phyloP scores from a whole-genome alignment of 2,888 invertebrate genomes.

The Drosophila limbata region DNA sequence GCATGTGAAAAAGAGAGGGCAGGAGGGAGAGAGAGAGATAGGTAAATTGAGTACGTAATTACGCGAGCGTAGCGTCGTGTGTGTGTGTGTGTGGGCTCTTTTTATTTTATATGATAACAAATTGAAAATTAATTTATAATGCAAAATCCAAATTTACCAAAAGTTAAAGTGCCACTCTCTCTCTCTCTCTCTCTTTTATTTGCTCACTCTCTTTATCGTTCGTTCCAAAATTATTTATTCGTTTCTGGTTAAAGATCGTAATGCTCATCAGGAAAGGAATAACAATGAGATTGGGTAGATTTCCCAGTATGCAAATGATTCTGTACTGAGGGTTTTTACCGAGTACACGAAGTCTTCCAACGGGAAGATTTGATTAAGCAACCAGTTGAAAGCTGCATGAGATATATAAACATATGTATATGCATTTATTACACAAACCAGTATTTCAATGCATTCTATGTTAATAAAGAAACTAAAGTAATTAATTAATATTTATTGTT shows the following conservation, averaged over 20 bases:
- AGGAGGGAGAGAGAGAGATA: slow-evolving; percentile 6
- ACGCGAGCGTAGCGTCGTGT: slow-evolving; percentile 5
- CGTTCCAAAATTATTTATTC: not conserved
- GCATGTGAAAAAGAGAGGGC: slow-evolving; percentile 15
- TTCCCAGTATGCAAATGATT: slow-evolving; percentile 44
- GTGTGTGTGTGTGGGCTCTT: slow-evolving; percentile 9
- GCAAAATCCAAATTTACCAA: slow-evolving; percentile 35
- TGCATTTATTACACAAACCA: not conserved
- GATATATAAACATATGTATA: not conserved
- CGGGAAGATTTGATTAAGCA: slow-evolving; percentile 16
- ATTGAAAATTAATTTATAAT: slow-evolving; percentile 78
- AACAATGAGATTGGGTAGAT: slow-evolving; percentile 1
- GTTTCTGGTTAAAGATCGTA: not conserved
- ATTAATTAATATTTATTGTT: not conserved
- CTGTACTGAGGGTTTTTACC: slow-evolving; percentile 38
- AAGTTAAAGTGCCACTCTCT: slow-evolving; percentile 23
- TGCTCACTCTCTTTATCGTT: slow-evolving; percentile 7
- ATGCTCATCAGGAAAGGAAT: slow-evolving; percentile 26
- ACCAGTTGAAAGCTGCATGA: slow-evolving; percentile 1
- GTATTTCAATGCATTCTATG: slow-evolving; percentile 8
- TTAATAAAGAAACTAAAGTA: not conserved
- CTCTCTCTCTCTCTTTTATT: slow-evolving; percentile 8
- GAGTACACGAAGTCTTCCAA: slow-evolving; percentile 16
- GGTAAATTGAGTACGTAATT: slow-evolving; percentile 8
- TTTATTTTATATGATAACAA: slow-evolving; percentile 65